Evolutionary conservation across 2,113 vertebrate species (phyloP).

Genomic region (Naja naja): DNA sequence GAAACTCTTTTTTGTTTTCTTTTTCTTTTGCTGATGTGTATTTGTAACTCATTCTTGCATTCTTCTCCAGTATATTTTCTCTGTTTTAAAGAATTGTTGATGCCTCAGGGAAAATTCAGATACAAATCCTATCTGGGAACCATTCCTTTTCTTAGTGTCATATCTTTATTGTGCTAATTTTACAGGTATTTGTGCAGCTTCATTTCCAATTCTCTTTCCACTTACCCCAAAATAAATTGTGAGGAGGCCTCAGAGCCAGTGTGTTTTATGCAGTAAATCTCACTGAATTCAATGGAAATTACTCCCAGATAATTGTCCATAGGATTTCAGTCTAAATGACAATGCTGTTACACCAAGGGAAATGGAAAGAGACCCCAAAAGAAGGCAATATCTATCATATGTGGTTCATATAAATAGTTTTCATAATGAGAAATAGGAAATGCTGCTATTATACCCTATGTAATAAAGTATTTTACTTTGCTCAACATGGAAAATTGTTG

Average conservation of each 20-base stretch:
- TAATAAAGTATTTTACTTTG: not conserved
- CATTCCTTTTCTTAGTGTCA: not conserved
- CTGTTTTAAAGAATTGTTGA: slow-evolving; percentile 30
- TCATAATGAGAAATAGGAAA: slow-evolving; percentile 31
- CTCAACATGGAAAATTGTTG: not conserved
- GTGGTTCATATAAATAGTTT: slow-evolving; percentile 29
- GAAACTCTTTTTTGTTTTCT: not conserved
- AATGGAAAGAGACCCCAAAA: not conserved
- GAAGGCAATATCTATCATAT: not conserved
- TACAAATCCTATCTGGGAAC: slow-evolving; percentile 39
- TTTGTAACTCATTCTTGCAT: not conserved
- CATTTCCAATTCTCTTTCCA: not conserved
- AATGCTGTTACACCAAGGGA: slow-evolving; percentile 1
- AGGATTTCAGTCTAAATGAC: not conserved
- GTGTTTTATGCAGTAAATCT: not conserved
- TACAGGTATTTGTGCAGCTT: accelerated
- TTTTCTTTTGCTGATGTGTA: not conserved
- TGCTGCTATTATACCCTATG: not conserved
- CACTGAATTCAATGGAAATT: not conserved
- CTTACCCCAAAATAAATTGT: not conserved
- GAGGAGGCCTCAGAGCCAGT: not conserved
- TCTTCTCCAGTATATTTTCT: slow-evolving; percentile 16
- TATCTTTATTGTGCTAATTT: not conserved
- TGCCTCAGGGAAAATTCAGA: slow-evolving; percentile 35
- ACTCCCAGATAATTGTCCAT: not conserved